Percentiles rank a stretch among this genome's conserved stretches.
Conservation (phyloP, 1,140 invertebrate species). For the Euglossa dilemma region DNA sequence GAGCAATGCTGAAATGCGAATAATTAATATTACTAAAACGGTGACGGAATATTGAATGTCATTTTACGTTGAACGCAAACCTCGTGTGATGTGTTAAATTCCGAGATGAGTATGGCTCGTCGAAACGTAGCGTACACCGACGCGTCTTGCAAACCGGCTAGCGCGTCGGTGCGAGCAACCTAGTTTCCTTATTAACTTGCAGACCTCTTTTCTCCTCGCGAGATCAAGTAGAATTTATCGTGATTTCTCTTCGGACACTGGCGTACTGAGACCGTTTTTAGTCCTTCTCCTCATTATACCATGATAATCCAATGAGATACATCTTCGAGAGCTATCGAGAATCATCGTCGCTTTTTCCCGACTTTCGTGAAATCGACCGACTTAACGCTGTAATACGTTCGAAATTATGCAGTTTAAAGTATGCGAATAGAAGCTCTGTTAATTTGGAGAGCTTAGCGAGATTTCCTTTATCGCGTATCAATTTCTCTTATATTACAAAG, state of each 20-base stretch:
- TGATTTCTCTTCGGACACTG: constrained; percentile 50
- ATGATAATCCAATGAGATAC: constrained; percentile 38
- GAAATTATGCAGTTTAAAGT: not conserved
- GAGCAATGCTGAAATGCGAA: not conserved
- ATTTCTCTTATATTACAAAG: not conserved
- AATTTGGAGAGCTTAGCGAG: not conserved
- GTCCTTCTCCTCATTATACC: not conserved
- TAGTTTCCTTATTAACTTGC: constrained; percentile 70
- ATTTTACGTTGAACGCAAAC: not conserved
- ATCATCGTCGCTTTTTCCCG: constrained; percentile 9
- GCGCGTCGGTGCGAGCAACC: constrained; percentile 57
- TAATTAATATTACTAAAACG: not conserved
- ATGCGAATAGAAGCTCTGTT: not conserved
- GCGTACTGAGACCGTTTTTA: constrained; percentile 21
- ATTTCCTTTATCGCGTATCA: not conserved
- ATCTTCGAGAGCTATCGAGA: not conserved
- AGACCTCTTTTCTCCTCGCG: constrained; percentile 46
- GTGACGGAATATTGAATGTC: not conserved
- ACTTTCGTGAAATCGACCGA: constrained; percentile 46
- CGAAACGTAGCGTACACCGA: constrained; percentile 39
- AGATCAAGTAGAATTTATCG: constrained; percentile 52
- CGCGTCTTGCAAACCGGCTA: constrained; percentile 51
- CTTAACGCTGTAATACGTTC: not conserved
- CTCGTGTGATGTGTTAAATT: not conserved
- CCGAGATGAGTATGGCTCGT: constrained; percentile 8